A percentile compares a stretch with the other conserved stretches of the same genome.
Conservation (phyloP, 2,113 vertebrate species). For the Poeciliopsis occidentalis region DNA sequence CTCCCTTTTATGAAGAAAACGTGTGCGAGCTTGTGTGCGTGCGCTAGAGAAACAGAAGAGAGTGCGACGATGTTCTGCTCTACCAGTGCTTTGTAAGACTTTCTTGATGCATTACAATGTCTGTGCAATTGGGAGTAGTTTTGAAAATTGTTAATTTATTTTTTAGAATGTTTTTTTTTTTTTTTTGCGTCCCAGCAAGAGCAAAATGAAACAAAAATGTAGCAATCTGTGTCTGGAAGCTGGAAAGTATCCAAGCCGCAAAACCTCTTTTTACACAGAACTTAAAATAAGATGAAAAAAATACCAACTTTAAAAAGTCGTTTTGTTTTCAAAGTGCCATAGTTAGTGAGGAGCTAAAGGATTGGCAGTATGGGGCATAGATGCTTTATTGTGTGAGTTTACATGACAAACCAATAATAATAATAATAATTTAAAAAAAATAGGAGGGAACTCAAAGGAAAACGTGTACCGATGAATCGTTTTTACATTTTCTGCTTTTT, state of each 20-base stretch:
- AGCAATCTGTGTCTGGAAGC: slow-evolving; percentile 75
- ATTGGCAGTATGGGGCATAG: slow-evolving; percentile 65
- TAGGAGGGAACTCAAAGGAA: slow-evolving; percentile 62
- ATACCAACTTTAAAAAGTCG: slow-evolving; percentile 9
- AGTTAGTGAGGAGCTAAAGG: slow-evolving; percentile 71
- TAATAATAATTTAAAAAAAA: slow-evolving; percentile 12
- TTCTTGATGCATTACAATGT: slow-evolving; percentile 68
- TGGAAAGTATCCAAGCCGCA: slow-evolving; percentile 63
- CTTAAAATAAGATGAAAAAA: slow-evolving; percentile 50
- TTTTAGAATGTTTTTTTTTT: slow-evolving; percentile 75
- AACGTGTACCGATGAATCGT: slow-evolving; percentile 63
- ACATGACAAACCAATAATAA: slow-evolving; percentile 71
- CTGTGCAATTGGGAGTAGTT: slow-evolving; percentile 72
- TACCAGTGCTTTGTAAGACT: slow-evolving; percentile 68
- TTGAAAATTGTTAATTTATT: slow-evolving; percentile 73
- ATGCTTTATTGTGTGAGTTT: slow-evolving; percentile 75
- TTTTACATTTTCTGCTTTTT: slow-evolving; percentile 67
- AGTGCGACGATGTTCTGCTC: slow-evolving; percentile 51
- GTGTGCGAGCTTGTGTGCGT: slow-evolving; percentile 29
- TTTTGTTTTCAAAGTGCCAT: slow-evolving; percentile 82
- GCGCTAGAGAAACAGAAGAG: slow-evolving; percentile 28
- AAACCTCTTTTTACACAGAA: slow-evolving; percentile 72
- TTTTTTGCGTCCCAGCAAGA: slow-evolving; percentile 63
- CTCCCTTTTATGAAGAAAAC: slow-evolving; percentile 51
- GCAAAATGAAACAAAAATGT: slow-evolving; percentile 74